phyloP scores from a whole-genome alignment of 2,113 vertebrate genomes.

The Hystrix brachyura region DNA sequence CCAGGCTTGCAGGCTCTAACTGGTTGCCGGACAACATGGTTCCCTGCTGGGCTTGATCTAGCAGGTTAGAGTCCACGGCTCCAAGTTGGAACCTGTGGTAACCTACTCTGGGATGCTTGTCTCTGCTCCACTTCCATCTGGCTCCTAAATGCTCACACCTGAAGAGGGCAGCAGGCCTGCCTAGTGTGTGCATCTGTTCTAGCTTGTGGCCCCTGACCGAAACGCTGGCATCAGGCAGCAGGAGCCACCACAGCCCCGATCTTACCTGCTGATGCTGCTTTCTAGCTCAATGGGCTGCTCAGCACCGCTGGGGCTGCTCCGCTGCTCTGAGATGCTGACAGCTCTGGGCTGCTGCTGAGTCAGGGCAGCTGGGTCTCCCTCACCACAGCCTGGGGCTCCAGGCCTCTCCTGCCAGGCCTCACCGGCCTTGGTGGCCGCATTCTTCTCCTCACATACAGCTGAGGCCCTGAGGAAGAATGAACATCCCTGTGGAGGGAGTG shows the following conservation, averaged over 20 bases:
- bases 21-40: not conserved
- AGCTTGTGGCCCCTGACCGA: not conserved
- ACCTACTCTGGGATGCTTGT: not conserved
- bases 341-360: not conserved
- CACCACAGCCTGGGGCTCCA: not conserved
- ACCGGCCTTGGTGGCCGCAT: not conserved
- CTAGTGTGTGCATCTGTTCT: not conserved
- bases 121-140: not conserved
- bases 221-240: not conserved
- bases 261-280: constrained; percentile 47
- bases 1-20: not conserved
- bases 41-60: not conserved
- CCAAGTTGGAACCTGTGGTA: not conserved
- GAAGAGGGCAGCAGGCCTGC: not conserved
- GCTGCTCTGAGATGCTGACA: not conserved
- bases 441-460: not conserved
- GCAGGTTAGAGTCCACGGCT: not conserved
- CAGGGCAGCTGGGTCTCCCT: not conserved
- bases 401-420: constrained; percentile 33
- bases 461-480: constrained; percentile 32
- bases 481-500: not conserved
- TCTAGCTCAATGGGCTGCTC: not conserved
- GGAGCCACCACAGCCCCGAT: not conserved
- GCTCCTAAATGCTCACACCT: not conserved
- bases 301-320: not conserved